Percentiles rank a stretch among this genome's conserved stretches.
phyloP scores from a whole-genome alignment of 2,797 vertebrate genomes.

The Galago senegalensis region DNA sequence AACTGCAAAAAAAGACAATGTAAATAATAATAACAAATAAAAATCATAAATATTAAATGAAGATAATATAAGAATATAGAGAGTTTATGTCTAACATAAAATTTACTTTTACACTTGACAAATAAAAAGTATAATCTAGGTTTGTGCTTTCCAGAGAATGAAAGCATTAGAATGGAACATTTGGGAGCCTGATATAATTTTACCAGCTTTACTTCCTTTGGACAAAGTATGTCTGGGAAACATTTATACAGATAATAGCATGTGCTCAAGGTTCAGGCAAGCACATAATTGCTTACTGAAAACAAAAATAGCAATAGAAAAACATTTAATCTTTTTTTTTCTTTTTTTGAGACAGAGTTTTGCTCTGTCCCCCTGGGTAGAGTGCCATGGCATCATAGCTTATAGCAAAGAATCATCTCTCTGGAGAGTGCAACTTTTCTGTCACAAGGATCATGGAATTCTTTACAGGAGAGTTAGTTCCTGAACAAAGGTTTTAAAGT shows the following conservation, averaged over 20 bases:
- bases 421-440: neutral
- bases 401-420: neutral
- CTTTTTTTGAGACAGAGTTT: slow-evolving; percentile 1
- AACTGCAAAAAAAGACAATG: too few relatives aligned
- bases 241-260: slow-evolving; percentile 80
- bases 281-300: slow-evolving; percentile 83
- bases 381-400: neutral
- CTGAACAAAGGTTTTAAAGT: neutral
- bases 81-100: neutral
- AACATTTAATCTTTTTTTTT: slow-evolving; percentile 71
- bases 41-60: neutral
- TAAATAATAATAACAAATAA: neutral
- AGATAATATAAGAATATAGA: neutral
- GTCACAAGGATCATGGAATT: slow-evolving; percentile 56
- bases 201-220: neutral
- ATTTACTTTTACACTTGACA: neutral
- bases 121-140: neutral
- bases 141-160: neutral
- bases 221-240: slow-evolving; percentile 67
- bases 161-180: neutral
- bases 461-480: slow-evolving; percentile 77
- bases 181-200: slow-evolving; percentile 4
- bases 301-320: slow-evolving; percentile 81
- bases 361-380: too few relatives aligned
- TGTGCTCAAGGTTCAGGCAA: slow-evolving; percentile 81